A percentile compares a stretch with the other conserved stretches of the same genome.
These are phyloP conservation scores for Arion vulgaris DNA, from an alignment of 1,140 invertebrate genomes.

Conservation along the genomic window DNA sequence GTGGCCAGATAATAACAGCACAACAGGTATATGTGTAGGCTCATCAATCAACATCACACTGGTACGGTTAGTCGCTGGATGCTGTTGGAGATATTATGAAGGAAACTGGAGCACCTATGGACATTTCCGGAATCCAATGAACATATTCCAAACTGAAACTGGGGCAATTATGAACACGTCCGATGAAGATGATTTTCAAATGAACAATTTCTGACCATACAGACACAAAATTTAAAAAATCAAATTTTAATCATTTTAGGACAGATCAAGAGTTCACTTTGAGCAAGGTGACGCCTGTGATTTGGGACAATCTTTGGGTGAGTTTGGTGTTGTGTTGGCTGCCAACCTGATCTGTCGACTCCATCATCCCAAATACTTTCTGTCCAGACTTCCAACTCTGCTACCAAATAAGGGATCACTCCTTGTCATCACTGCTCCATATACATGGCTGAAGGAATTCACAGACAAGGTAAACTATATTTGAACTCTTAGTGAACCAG, in stretches of 20 bases:
- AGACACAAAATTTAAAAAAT: no score
- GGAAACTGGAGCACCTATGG: no score
- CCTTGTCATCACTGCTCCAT: slow-evolving; percentile 70
- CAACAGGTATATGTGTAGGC: no score
- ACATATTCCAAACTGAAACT: no score
- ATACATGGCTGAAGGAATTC: slow-evolving; percentile 69
- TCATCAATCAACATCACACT: no score
- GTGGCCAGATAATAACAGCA: no score
- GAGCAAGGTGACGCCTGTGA: slow-evolving; percentile 71
- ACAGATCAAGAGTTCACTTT: slow-evolving; percentile 57
- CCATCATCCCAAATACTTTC: slow-evolving; percentile 65
- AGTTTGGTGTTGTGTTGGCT: slow-evolving; percentile 71
- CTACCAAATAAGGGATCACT: slow-evolving; percentile 64
- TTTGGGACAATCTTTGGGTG: slow-evolving; percentile 63
- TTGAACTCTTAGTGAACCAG: not conserved
- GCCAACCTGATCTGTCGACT: slow-evolving; percentile 72
- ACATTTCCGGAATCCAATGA: no score
- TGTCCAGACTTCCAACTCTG: slow-evolving; percentile 59
- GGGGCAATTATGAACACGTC: no score
- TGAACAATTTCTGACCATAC: no score
- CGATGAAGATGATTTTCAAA: no score
- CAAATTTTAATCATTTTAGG: slow-evolving; percentile 46
- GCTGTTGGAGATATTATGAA: no score
- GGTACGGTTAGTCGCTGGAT: no score
- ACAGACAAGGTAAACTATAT: slow-evolving; percentile 64